Evolutionary conservation across 2,888 invertebrate species (phyloP), one percentile per base, ranked within the genome.

Genomic region (Pammene aurita): DNA sequence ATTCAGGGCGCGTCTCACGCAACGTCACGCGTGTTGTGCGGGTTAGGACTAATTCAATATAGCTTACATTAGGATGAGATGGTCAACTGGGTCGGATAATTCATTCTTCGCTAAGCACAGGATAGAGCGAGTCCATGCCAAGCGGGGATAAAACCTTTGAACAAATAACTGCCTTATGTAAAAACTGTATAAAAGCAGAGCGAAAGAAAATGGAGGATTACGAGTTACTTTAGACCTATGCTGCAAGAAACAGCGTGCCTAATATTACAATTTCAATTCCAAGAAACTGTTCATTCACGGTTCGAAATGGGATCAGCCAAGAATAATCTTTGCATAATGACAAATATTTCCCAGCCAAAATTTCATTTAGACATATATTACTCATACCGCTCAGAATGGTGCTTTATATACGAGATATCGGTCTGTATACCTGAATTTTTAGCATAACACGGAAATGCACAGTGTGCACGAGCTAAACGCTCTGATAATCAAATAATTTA

Each of bases 241-340:
- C 35, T 60, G 34, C 46, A 11, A 46, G 46, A 48, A n/a, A 26
- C 34, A 11, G 14, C 42, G 42, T 18, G 13, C 14, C 38, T 42
- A 58, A n/a, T 34, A 46, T 58, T 63, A 63, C 57, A 68, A 57
- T 63, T 50, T 57, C 52, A 52, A 58, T 68, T 68, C 68, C 56
- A 14, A 18, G 68, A 58, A 68, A 14, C 52, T 41, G 68, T 64
- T 58, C 68, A 68, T 68, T 68, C 68, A 68, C 26, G 48, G 68
- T 44, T 50, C 67, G 14, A 11, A 68, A 57, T 58, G 52, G 52
- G 68, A 63, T 58, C 68, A 64, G 35, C 52, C 38, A 38, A 52
- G 57, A 68, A 64, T 68, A 68, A 41, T 16, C 38, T 11, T 13
- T n/a, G 26, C 52, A 57, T 41, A 58, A 1, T 26, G 1, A 26